phyloP scores from a whole-genome alignment of 2,888 invertebrate species.

The Ommatoiulus sabulosus region DNA sequence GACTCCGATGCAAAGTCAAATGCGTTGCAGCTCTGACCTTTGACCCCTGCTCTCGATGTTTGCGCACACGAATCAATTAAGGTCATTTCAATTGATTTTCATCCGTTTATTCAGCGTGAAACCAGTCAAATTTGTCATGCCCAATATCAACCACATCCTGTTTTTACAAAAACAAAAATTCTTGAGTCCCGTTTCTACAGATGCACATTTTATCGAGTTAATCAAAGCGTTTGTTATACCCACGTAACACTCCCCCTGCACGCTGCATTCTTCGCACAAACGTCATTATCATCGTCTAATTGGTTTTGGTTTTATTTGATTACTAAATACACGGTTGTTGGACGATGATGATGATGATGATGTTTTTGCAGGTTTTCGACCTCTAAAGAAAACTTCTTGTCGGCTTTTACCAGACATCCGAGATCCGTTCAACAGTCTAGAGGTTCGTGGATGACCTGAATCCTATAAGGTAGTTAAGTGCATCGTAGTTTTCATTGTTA shows the following conservation, averaged over 20 bases:
- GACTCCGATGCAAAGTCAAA: background rate
- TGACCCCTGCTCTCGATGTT: background rate
- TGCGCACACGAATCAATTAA: background rate
- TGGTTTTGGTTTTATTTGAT: conserved; percentile 33
- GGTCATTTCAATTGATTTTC: background rate
- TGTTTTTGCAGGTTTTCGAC: conserved; percentile 23
- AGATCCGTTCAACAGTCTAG: conserved; percentile 13
- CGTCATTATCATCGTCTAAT: conserved; percentile 23
- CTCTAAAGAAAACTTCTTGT: conserved; percentile 12
- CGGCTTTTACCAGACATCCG: conserved; percentile 2
- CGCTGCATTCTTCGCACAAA: background rate
- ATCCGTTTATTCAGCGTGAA: background rate
- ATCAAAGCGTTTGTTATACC: background rate
- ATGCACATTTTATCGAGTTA: background rate
- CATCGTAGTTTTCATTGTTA: background rate
- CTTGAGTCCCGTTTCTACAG: background rate
- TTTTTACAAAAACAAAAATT: background rate
- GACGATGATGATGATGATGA: conserved; percentile 8
- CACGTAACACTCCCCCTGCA: background rate
- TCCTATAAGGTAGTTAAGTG: conserved; percentile 30
- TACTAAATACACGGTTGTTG: conserved; percentile 6
- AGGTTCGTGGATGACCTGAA: background rate
- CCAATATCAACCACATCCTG: background rate
- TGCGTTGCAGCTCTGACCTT: background rate
- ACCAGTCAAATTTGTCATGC: background rate